Conservation (phyloP, 1,140 invertebrate genomes). For the Sminthurinus signatus region DNA sequence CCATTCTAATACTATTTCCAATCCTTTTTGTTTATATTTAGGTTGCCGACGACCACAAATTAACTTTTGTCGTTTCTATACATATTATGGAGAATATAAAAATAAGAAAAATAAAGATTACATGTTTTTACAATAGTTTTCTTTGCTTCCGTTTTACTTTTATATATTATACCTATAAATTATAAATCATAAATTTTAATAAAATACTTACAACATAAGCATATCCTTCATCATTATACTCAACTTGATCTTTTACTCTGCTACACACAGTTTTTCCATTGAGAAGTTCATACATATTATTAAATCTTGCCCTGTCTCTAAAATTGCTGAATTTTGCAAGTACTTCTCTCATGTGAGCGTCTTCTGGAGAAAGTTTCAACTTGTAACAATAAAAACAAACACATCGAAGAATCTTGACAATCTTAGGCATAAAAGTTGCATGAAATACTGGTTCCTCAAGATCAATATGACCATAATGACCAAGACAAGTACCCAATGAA, state of each 20-base stretch:
- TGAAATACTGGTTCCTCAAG: conserved; percentile 78
- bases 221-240: neutral
- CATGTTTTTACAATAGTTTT: neutral
- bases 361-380: neutral
- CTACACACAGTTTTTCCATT: neutral
- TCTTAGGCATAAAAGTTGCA: neutral
- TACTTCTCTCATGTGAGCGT: neutral
- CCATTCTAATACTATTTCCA: conserved; percentile 95
- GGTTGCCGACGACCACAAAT: conserved; percentile 98
- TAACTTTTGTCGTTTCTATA: conserved; percentile 96
- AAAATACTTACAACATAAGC: conserved; percentile 46
- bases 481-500: conserved; percentile 97
- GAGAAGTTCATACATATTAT: neutral
- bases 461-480: conserved; percentile 99
- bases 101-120: too few relatives aligned
- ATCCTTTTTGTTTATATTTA: conserved; percentile 73
- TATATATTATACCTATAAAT: too few relatives aligned
- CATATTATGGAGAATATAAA: too few relatives aligned
- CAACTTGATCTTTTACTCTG: neutral
- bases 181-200: too few relatives aligned
- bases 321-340: neutral
- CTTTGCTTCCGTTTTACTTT: too few relatives aligned
- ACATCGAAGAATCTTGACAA: conserved; percentile 1
- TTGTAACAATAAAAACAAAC: conserved; percentile 2
- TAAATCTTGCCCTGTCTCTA: neutral